phyloP scores from a whole-genome alignment of 2,888 invertebrate species.

The Andrena bucephala region DNA sequence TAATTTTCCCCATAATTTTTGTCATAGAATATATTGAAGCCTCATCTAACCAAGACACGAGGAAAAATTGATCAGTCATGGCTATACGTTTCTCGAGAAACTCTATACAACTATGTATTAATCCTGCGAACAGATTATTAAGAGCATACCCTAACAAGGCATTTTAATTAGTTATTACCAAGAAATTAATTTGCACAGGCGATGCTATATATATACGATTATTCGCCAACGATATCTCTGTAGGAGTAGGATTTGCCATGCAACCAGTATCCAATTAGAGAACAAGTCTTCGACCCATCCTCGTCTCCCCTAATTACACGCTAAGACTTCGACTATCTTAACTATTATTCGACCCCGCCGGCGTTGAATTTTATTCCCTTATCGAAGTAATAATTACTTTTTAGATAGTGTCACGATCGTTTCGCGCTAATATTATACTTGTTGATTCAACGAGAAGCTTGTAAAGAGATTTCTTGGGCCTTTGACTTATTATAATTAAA shows the following conservation, averaged over 20 bases:
- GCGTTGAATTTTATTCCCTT: conserved; percentile 12
- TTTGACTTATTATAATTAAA: too few relatives aligned
- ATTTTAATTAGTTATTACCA: conserved; percentile 50
- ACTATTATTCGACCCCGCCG: conserved; percentile 62
- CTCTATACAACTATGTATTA: conserved; percentile 17
- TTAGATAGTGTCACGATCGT: not conserved
- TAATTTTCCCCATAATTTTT: conserved; percentile 5
- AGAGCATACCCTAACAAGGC: conserved; percentile 19
- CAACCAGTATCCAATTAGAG: conserved; percentile 67
- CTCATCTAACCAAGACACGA: not conserved
- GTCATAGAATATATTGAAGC: conserved; percentile 12
- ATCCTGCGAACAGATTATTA: conserved; percentile 14
- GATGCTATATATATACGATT: conserved; percentile 37
- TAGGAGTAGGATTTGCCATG: conserved; percentile 54
- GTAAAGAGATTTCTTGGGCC: too few relatives aligned
- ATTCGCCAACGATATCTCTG: conserved; percentile 46
- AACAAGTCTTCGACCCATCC: conserved; percentile 26
- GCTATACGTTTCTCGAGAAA: not conserved
- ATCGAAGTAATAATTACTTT: conserved; percentile 49
- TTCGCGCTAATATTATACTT: not conserved
- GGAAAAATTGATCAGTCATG: conserved; percentile 5
- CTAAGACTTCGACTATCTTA: conserved; percentile 72
- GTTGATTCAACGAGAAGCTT: too few relatives aligned
- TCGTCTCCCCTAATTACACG: conserved; percentile 67
- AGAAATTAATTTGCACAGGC: conserved; percentile 30